Evolutionary conservation across 2,113 vertebrate genomes (phyloP).

Genomic region (Silurus glanis): DNA sequence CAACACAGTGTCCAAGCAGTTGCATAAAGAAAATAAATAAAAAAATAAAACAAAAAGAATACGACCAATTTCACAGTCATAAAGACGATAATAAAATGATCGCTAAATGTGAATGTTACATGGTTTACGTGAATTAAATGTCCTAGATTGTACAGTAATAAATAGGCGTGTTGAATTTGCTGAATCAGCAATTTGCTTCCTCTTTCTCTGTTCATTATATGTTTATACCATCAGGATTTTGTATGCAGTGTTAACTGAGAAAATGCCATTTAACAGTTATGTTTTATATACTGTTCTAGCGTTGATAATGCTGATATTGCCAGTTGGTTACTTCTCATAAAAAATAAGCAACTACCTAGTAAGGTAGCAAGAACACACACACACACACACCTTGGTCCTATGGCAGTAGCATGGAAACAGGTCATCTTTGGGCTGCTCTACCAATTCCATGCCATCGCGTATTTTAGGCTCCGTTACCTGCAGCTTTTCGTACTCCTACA

Average conservation of each 20-base stretch:
- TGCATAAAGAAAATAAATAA: not conserved
- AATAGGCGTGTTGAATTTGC: not conserved
- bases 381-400: slow-evolving; percentile 70
- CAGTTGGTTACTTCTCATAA: not conserved
- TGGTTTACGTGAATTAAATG: slow-evolving; percentile 25
- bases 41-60: not conserved
- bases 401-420: slow-evolving; percentile 91
- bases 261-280: not conserved
- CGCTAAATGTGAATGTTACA: not conserved
- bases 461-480: slow-evolving; percentile 85
- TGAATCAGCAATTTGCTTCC: not conserved
- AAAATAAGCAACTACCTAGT: not conserved
- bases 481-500: slow-evolving; percentile 83
- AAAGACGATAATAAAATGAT: slow-evolving; percentile 13
- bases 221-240: not conserved
- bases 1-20: not conserved
- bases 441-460: slow-evolving; percentile 85
- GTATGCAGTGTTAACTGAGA: not conserved
- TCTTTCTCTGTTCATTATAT: not conserved
- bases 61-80: not conserved
- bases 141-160: not conserved
- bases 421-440: slow-evolving; percentile 87
- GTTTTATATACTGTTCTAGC: not conserved
- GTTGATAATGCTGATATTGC: not conserved
- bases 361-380: not conserved